Base-by-base conservation (phyloP, 2,113 vertebrate species). In the Epinephelus cyanopodus region DNA sequence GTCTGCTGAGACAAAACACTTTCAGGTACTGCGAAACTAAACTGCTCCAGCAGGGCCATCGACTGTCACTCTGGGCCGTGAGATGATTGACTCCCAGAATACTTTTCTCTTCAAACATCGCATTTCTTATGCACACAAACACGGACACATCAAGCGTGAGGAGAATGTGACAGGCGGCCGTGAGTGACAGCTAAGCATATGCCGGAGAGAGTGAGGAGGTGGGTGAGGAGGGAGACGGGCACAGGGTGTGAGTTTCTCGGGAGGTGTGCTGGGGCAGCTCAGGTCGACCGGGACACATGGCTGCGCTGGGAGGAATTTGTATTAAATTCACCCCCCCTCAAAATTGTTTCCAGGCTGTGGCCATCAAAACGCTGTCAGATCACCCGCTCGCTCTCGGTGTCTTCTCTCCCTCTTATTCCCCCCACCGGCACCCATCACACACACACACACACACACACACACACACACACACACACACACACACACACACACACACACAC, bases 291-390 rank as follows among this genome's bases (percentile, higher is more conserved):
- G 70, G 87, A 77, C 89, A 89, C 84, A 88, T 58, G 84, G 87
- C 72, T 83, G 76, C 74, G 3, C 83, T 62, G 64, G 73, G 80
- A 86, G 86, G 92, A 93, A 88, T 94, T 92, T 85, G 87, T 92
- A 91, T 92, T 87, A 79, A 90, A 90, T 91, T 92, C 85, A 70
- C 74, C 47, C 63, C 57, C 2, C 50, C 37, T 11, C 23, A 72
- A 93, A 93, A 94, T 94, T 90, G 91, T 90, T 94, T 93, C 94
- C 91, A 95, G 93, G 84, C 83, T 47, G 21, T 29, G 5, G 79
- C 89, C 87, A 90, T 94, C 91, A 90, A 88, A 93, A 82, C n/a
- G 64, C 90, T 92, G 91, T 93, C 91, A 90, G 77, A 88, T 91
- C 86, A 69, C 74, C 54, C 50, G 68, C 69, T 87, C 33, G 48